Base-by-base conservation (phyloP, 2,888 invertebrate species). In the Plusia festucae region DNA sequence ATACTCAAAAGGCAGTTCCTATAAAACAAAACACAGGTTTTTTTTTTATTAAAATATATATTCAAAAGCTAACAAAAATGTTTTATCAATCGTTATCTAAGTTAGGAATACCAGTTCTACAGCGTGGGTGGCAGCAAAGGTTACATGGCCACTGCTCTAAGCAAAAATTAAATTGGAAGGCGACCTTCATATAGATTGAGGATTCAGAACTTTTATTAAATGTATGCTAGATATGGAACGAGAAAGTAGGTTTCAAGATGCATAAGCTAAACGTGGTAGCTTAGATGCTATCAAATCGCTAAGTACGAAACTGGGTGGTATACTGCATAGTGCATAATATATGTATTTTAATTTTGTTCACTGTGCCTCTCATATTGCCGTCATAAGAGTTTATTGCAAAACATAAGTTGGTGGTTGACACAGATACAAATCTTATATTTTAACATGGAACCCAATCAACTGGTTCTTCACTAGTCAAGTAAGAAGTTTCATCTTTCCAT, bases 231-330 rank as follows among this genome's bases (percentile, higher is more conserved):
- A 46, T 46, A 46, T 46, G 46, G 11, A 46, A 40, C 40, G 40
- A 40, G 40, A 40, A 40, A 40, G 40, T 40, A n/a, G 40, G 40
- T 40, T 40, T 40, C 40, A 40, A 40, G n/a, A 40, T 40, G n/a
- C 40, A 40, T 40, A 40, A 40, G 40, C 40, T n/a, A 40, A 40
- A 40, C 40, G 40, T 40, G 40, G n/a, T 40, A n/a, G n/a, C n/a
- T 40, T 40, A 40, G n/a, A n/a, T 40, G 5, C n/a, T 4, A 40
- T 40, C 40, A 40, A n/a, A 40, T 15, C 40, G 5, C n/a, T n/a
- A 5, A 40, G n/a, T 40, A 6, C 6, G 40, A 40, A 5, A 40
- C n/a, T 30, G 6, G 40, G 15, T n/a, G 15, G 40, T 7, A n/a
- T n/a, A 40, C 24, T 6, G 6, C 5, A 15, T n/a, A n/a, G n/a